phyloP scores from a whole-genome alignment of 2,888 invertebrate genomes.

The Cheilosia impressa region DNA sequence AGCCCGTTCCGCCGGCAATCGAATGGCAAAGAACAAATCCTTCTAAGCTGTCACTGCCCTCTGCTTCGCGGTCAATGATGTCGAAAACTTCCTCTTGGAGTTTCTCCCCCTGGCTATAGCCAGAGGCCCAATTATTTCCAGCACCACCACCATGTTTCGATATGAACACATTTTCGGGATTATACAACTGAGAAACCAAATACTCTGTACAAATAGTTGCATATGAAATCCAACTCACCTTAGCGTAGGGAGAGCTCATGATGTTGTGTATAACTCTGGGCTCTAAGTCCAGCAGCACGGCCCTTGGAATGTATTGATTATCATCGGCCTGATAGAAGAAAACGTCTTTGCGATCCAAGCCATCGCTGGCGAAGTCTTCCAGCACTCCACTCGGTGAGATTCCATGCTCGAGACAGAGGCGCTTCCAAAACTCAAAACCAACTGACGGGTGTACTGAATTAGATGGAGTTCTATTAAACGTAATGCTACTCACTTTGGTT shows the following conservation, averaged over 20 bases:
- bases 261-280: slow-evolving; percentile 99
- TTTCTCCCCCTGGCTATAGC: slow-evolving; percentile 96
- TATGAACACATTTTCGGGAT: slow-evolving; percentile 98
- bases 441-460: slow-evolving; percentile 84
- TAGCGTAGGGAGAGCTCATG: slow-evolving; percentile 96
- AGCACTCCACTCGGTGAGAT: slow-evolving; percentile 98
- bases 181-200: slow-evolving; percentile 89
- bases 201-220: too few relatives aligned
- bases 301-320: slow-evolving; percentile 98
- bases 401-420: slow-evolving; percentile 98
- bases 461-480: not conserved
- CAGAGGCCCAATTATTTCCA: slow-evolving; percentile 99
- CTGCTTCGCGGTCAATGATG: slow-evolving; percentile 99
- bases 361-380: slow-evolving; percentile 95
- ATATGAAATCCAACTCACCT: slow-evolving; percentile 85
- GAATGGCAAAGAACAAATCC: slow-evolving; percentile 99
- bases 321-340: slow-evolving; percentile 99
- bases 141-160: slow-evolving; percentile 99
- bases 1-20: slow-evolving; percentile 99
- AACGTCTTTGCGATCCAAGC: slow-evolving; percentile 98
- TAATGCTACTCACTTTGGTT: slow-evolving; percentile 93
- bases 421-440: slow-evolving; percentile 99
- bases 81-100: slow-evolving; percentile 98
- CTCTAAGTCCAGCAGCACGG: slow-evolving; percentile 97
- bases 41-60: slow-evolving; percentile 99